phyloP scores from a whole-genome alignment of 2,113 vertebrate genomes.

The Pelobates fuscus region DNA sequence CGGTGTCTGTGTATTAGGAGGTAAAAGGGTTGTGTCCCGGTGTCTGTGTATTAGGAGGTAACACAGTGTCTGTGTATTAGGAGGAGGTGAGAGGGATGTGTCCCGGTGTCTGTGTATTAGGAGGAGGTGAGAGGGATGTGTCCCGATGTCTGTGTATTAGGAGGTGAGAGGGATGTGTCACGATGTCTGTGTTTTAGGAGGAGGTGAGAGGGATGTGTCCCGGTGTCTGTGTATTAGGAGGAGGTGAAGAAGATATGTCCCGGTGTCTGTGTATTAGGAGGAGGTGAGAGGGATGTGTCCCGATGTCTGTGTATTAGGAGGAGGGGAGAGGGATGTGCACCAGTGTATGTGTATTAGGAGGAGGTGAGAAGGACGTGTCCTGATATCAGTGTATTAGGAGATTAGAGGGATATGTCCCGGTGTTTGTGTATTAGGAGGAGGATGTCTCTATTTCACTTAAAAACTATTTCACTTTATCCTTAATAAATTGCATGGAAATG shows the following conservation, averaged over 20 bases:
- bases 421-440: slow-evolving; percentile 10
- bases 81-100: neutral
- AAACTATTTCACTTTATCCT: too few relatives aligned
- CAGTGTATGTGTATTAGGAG: slow-evolving; percentile 3
- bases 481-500: too few relatives aligned
- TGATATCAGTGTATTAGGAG: neutral
- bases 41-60: slow-evolving; percentile 5
- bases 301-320: neutral
- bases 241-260: neutral
- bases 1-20: neutral
- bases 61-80: neutral
- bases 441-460: too few relatives aligned
- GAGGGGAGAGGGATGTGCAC: neutral
- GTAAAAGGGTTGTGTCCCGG: neutral
- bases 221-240: slow-evolving; percentile 10
- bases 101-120: slow-evolving; percentile 4
- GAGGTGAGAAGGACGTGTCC: neutral
- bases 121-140: neutral
- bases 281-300: neutral
- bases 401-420: neutral
- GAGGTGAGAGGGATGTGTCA: neutral
- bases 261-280: slow-evolving; percentile 1
- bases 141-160: slow-evolving; percentile 5
- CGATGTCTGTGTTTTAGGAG: neutral
- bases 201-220: neutral